Percentiles rank a stretch among this genome's conserved stretches.
Conservation (phyloP, 2,113 vertebrate genomes). For the Serilophus lunatus region DNA sequence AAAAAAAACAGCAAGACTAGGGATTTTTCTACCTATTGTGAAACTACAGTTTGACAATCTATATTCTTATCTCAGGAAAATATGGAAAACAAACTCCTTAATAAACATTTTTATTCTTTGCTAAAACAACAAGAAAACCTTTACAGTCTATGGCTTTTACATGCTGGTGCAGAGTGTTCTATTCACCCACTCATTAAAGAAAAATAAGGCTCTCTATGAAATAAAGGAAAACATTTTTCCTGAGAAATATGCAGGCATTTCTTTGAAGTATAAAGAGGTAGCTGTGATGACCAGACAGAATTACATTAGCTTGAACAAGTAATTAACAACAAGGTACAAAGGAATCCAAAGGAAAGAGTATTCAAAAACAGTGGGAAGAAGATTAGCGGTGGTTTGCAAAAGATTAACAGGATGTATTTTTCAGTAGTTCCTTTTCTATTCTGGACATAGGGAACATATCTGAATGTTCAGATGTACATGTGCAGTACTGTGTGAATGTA, state of each 20-base stretch:
- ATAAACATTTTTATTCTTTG: background rate
- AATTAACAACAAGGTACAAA: background rate
- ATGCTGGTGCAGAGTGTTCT: background rate
- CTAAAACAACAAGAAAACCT: background rate
- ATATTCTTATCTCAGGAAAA: background rate
- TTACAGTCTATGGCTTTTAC: background rate
- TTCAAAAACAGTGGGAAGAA: background rate
- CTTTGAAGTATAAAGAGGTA: background rate
- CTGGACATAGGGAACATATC: background rate
- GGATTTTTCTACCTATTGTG: background rate
- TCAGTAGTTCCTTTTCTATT: background rate
- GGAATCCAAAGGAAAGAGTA: background rate
- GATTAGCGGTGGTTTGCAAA: background rate
- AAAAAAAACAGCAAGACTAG: background rate
- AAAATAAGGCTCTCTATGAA: constrained; percentile 2
- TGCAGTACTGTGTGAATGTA: background rate
- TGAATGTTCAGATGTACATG: background rate
- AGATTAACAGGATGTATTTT: background rate
- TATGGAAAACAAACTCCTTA: background rate
- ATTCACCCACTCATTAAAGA: constrained; percentile 18
- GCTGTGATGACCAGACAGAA: background rate
- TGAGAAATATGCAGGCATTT: background rate
- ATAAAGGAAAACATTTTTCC: background rate
- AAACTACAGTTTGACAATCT: background rate
- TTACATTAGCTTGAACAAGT: background rate